Conservation (phyloP, 2,113 vertebrate species). For the Jacana jacana region DNA sequence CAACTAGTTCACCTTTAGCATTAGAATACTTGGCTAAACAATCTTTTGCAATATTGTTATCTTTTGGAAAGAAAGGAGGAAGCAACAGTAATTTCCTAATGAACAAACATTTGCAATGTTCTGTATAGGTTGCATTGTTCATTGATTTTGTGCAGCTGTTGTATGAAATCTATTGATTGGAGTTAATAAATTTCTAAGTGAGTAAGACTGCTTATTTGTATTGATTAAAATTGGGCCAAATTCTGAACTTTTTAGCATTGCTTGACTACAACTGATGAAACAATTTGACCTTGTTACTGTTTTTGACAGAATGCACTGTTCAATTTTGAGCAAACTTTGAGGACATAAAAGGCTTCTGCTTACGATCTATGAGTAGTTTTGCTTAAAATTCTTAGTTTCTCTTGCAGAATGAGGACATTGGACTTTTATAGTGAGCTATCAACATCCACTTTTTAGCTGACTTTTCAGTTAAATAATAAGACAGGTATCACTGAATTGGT, state of each 20-base stretch:
- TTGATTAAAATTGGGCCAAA: neutral
- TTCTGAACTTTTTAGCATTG: neutral
- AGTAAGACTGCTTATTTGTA: neutral
- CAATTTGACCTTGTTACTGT: neutral
- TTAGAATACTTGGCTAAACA: neutral
- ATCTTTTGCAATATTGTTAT: slow-evolving; percentile 25
- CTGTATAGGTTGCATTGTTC: neutral
- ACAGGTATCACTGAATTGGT: neutral
- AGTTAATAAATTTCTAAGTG: slow-evolving; percentile 40
- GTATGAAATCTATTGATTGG: slow-evolving; percentile 18
- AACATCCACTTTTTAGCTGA: neutral
- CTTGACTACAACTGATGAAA: neutral
- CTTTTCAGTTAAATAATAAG: neutral
- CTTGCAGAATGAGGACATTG: neutral
- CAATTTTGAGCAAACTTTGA: neutral
- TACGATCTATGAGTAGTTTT: neutral
- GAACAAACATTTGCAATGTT: slow-evolving; percentile 26
- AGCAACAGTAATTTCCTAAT: slow-evolving; percentile 30
- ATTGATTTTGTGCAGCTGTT: slow-evolving; percentile 35
- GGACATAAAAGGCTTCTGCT: neutral
- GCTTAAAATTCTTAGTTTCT: neutral
- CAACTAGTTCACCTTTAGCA: neutral
- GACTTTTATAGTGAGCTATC: neutral
- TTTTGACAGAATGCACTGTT: neutral
- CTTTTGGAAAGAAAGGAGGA: slow-evolving; percentile 26